Conservation (phyloP, 2,797 vertebrate genomes). For the Melanotaenia trifasciata region DNA sequence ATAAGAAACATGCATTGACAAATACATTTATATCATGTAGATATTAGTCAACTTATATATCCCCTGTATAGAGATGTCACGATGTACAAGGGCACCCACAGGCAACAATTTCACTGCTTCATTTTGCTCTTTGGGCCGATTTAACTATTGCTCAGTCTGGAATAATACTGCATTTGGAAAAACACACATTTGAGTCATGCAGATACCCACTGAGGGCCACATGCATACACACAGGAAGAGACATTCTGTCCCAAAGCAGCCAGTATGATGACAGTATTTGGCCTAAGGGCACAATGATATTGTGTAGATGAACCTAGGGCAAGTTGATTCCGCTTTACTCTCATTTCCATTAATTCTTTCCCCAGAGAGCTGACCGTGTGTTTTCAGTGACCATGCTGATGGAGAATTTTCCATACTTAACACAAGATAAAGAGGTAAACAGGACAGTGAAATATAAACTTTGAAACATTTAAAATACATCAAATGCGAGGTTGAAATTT, state of each 20-base stretch:
- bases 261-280: slow-evolving; percentile 1
- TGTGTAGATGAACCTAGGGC: slow-evolving; percentile 42
- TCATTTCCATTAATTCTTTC: slow-evolving; percentile 51
- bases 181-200: neutral
- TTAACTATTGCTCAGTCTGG: neutral
- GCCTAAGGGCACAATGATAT: slow-evolving; percentile 33
- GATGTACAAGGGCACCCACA: too few species aligned
- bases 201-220: neutral
- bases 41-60: neutral
- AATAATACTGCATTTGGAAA: neutral
- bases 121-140: neutral
- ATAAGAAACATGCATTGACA: slow-evolving; percentile 8
- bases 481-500: neutral
- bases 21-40: slow-evolving; percentile 13
- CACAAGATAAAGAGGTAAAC: slow-evolving; percentile 6
- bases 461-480: too few species aligned
- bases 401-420: neutral
- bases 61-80: too few species aligned
- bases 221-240: neutral
- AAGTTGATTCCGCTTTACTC: slow-evolving; percentile 31
- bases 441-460: too few species aligned
- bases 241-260: slow-evolving; percentile 16
- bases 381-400: slow-evolving; percentile 8
- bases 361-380: slow-evolving; percentile 32
- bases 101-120: neutral